phyloP scores from a whole-genome alignment of 2,888 invertebrate genomes.

The Drosophila koepferae region DNA sequence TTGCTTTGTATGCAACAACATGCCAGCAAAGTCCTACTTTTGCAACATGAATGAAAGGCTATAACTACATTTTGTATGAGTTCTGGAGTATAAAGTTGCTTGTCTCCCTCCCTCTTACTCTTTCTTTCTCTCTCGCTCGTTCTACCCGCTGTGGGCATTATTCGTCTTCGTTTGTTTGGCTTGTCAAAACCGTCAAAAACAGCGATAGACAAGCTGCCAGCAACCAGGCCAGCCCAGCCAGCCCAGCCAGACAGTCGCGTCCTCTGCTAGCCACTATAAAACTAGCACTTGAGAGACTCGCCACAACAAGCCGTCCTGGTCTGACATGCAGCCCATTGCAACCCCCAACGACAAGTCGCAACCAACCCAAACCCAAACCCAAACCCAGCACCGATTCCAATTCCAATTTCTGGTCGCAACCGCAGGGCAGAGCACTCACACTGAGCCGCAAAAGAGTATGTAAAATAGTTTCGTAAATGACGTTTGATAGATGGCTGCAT shows the following conservation, averaged over 20 bases:
- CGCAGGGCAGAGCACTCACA: slow-evolving; percentile 42
- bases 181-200: slow-evolving; percentile 70
- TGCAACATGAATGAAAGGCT: slow-evolving; percentile 68
- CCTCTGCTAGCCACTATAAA: slow-evolving; percentile 10
- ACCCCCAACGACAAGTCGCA: slow-evolving; percentile 11
- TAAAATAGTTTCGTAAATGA: slow-evolving; percentile 62
- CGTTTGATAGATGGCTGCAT: slow-evolving; percentile 58
- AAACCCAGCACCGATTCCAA: slow-evolving; percentile 10
- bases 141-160: neutral
- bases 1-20: slow-evolving; percentile 45
- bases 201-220: slow-evolving; percentile 58
- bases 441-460: slow-evolving; percentile 37
- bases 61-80: slow-evolving; percentile 69
- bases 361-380: neutral
- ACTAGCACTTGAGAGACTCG: slow-evolving; percentile 31
- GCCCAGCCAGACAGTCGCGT: neutral
- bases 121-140: neutral
- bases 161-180: slow-evolving; percentile 40
- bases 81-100: slow-evolving; percentile 33
- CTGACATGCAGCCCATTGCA: slow-evolving; percentile 18
- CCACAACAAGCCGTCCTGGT: slow-evolving; percentile 18
- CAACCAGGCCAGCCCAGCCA: neutral
- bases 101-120: neutral
- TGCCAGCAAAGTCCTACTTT: slow-evolving; percentile 62
- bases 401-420: slow-evolving; percentile 40